These are phyloP conservation scores for Solenopsis fugax DNA, from an alignment of 1,140 invertebrate species.

Conservation along the genomic window DNA sequence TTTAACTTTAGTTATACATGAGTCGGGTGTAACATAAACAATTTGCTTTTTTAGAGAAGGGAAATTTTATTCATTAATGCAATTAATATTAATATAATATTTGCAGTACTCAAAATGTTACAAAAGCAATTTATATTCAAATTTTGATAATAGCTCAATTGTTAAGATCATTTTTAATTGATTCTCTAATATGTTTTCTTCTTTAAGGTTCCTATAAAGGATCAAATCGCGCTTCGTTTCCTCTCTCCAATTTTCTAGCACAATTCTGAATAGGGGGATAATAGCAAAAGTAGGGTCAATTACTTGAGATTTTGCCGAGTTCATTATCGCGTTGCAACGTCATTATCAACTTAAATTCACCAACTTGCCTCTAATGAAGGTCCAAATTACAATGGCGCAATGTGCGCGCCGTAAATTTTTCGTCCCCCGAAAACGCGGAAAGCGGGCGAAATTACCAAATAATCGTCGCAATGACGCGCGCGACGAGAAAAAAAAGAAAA, in stretches of 20 bases:
- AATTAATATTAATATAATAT: neutral
- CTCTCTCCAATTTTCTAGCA: neutral
- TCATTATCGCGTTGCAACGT: conserved; percentile 35
- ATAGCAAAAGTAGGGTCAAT: neutral
- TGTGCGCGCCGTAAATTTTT: neutral
- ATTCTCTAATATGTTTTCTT: neutral
- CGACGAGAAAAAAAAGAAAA: neutral
- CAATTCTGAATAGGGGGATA: neutral
- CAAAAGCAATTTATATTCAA: conserved; percentile 2
- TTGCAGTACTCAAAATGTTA: neutral
- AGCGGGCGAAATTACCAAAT: conserved; percentile 36
- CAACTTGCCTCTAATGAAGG: conserved; percentile 41
- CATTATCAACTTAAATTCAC: conserved; percentile 50
- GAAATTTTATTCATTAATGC: neutral
- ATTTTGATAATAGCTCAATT: neutral
- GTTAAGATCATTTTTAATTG: neutral
- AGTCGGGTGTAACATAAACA: neutral
- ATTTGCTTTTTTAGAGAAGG: neutral
- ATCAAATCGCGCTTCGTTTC: neutral
- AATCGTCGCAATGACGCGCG: conserved; percentile 28
- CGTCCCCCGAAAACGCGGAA: conserved; percentile 38
- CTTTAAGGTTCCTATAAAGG: neutral
- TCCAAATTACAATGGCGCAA: conserved; percentile 26
- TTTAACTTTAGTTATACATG: neutral
- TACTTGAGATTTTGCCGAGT: conserved; percentile 24